Conservation (phyloP, 2,113 vertebrate species). For the Chitala chitala region DNA sequence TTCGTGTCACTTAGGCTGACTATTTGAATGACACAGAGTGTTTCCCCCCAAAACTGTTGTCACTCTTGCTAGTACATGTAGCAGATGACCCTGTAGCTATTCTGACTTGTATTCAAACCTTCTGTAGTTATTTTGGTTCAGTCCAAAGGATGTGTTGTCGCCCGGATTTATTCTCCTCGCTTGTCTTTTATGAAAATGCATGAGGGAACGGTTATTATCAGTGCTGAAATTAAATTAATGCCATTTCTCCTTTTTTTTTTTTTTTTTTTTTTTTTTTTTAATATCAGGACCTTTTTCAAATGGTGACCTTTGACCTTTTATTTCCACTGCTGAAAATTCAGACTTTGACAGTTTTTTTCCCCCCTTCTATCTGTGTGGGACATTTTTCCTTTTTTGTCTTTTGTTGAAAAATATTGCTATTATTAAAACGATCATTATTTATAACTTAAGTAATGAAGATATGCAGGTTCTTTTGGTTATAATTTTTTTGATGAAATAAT, state of each 20-base stretch:
- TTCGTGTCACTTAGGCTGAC: too few species aligned
- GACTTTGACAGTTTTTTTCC: constrained; percentile 42
- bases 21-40: too few species aligned
- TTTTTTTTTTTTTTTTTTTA: constrained; percentile 32
- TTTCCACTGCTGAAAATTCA: constrained; percentile 59
- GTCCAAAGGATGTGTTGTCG: constrained; percentile 55
- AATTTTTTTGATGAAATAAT: constrained; percentile 50
- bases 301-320: constrained; percentile 52
- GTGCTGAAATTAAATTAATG: constrained; percentile 38
- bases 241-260: constrained; percentile 45
- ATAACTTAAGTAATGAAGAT: constrained; percentile 62
- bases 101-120: constrained; percentile 35
- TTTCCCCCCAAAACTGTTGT: too few species aligned
- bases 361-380: constrained; percentile 36
- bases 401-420: constrained; percentile 55
- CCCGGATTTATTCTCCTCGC: background rate
- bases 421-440: constrained; percentile 70
- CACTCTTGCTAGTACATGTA: too few species aligned
- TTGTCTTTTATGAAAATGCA: constrained; percentile 33
- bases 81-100: background rate
- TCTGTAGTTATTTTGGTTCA: constrained; percentile 48
- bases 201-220: constrained; percentile 10
- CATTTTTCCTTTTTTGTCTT: constrained; percentile 42
- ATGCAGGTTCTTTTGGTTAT: constrained; percentile 70
- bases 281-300: constrained; percentile 46